Conservation (phyloP, 2,888 invertebrate species). For the Pyrochroa serraticornis region DNA sequence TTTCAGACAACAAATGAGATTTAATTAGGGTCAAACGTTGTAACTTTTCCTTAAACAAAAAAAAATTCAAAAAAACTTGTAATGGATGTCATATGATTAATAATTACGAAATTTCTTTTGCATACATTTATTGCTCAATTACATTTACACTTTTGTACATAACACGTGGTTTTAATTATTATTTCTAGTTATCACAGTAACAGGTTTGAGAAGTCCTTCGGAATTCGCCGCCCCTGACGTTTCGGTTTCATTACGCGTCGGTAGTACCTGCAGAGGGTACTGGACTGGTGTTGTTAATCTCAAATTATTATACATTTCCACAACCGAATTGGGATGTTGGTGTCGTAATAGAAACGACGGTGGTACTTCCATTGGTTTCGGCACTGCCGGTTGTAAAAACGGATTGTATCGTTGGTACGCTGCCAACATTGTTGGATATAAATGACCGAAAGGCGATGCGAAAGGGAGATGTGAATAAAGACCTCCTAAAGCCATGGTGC, state of each 20-base stretch:
- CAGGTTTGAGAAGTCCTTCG: constrained; percentile 46
- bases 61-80: neutral
- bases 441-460: constrained; percentile 49
- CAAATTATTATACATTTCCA: constrained; percentile 47
- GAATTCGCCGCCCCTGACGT: constrained; percentile 22
- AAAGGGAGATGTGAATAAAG: constrained; percentile 67
- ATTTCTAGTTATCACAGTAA: constrained; percentile 53
- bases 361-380: constrained; percentile 18
- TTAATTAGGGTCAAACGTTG: constrained; percentile 7
- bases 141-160: constrained; percentile 24
- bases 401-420: constrained; percentile 69
- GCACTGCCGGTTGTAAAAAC: constrained; percentile 58
- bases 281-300: constrained; percentile 44
- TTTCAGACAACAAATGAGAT: constrained; percentile 23
- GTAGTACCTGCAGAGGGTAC: constrained; percentile 44
- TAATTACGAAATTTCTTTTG: neutral
- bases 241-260: constrained; percentile 21
- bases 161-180: constrained; percentile 6
- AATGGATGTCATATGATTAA: too few species aligned
- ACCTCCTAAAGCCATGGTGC: constrained; percentile 73
- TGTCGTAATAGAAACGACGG: constrained; percentile 30
- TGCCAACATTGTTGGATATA: constrained; percentile 58
- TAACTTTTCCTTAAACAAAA: neutral
- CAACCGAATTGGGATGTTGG: constrained; percentile 39
- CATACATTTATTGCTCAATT: constrained; percentile 7